Base-by-base conservation (phyloP, 2,113 vertebrate genomes). In the Antechinus stuartii region DNA sequence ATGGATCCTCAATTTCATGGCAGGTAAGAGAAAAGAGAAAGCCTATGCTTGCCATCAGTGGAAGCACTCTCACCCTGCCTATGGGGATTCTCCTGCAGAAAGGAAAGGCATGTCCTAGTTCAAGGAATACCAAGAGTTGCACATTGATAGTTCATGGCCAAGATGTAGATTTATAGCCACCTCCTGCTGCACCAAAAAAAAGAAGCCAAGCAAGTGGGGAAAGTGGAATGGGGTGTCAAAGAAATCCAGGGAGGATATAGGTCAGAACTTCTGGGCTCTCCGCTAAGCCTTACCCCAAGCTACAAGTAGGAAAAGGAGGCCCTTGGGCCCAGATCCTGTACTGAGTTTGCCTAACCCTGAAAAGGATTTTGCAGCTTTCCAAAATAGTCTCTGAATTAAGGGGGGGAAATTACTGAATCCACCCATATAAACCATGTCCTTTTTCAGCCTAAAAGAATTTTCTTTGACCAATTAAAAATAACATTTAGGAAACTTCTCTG, bases 21-120 rank as follows among this genome's bases (percentile, higher is more conserved):
- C 92, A 97, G 91, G 91, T 35, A 94, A 93, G 93, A 93, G 12
- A 89, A 97, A 76, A 56, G 53, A n/a, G 46, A 89, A 91, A 27
- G 91, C 52, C 95, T 61, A 24, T 84, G 76, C 96, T 96, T 95
- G 94, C 93, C 93, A 84, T 90, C 92, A 91, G 57, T 14, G 52
- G 9, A 23, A 91, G 47, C 47, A 9, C 22, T n/a, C 84, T 49
- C 0, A 14, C 1, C 22, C 52, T 47, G 46, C 54, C n/a, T 16
- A 0, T 84, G 54, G 90, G 95, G 53, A 55, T 42, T 93, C 93
- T 46, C 52, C 16, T 94, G 91, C 91, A 42, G 0, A 9, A 90
- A 49, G 76, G 90, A 94, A 94, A 49, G 35, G 93, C 55, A 53
- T 35, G 47, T 92, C 90, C 49, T 22, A 2, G 90, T 94, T 95